Base-by-base conservation (phyloP, 35 echinoderm and acorn worm species). In the Apostichopus parvimensis region DNA sequence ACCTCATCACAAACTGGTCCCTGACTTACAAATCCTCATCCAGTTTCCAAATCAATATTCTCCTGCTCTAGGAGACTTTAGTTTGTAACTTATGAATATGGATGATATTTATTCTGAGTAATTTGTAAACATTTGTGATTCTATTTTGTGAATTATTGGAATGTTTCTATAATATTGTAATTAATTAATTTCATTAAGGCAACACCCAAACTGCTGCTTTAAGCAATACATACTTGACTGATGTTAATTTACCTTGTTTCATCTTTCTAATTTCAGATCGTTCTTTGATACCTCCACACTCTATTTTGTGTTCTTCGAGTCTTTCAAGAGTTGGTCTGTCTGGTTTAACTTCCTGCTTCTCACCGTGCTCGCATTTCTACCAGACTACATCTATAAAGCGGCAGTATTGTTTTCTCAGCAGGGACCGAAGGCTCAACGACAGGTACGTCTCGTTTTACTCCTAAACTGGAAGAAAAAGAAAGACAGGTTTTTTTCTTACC, bases 321-420 rank as follows among this genome's bases (percentile, higher is more conserved):
- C 95, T 59, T 86, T 93, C 60, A 92, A 94, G 70, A 99, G 93
- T 57, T 93, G 78, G 87, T 26, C 95, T 0, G 87, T 94, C 9
- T 99, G 95, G 97, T 96, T 99, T 26, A 76, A 85, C 23, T 92
- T 99, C 22, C 87, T 96, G 1, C 73, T 93, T 18, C 57, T 94
- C 14, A 92, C 91, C 2, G 95, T 77, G 6, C 73, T 94, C 77
- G 79, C 93, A n/a, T 94, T 99, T 13, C 77, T 99, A 17, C 97
- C 97, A 55, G 97, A 99, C 90, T 99, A 91, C 53, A 60, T 99
- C 84, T 96, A 94, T 93, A 99, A 95, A 79, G 90, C 83, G 7
- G 5, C 62, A 6, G 68, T 87, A 54, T 86, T 88, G 11, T 96
- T 94, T 88, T 94, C 57, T 53, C 58, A 82, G 45, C 87, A 77